Base-by-base conservation (phyloP, 2,113 vertebrate species). In the Tricholaema leucomelas region DNA sequence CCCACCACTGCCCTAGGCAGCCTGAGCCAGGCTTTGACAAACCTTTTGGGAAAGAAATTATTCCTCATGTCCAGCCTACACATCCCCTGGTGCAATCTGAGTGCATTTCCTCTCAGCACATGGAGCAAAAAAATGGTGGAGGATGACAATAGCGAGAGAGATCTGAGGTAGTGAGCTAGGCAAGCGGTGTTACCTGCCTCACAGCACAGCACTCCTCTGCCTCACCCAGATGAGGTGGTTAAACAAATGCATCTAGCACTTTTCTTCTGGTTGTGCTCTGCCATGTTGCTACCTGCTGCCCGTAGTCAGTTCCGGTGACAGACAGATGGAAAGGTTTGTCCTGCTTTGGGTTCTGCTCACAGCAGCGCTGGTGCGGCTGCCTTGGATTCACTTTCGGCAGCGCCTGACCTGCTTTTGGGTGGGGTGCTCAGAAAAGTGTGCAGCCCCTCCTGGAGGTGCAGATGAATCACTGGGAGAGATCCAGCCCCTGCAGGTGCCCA, bases 341-440 rank as follows among this genome's bases (percentile, higher is more conserved):
- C 1, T 58, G 27, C 58, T 44, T 15, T 58, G 48, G 5, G 77
- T 18, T 55, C 42, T 9, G 1, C 6, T 56, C 40, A 59, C 9
- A 18, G 9, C 7, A 7, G 42, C 27, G 50, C 3, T 2, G 0
- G 2, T 9, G 44, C 15, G 21, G 1, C 86, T 42, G 65, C 65
- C 18, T 56, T 48, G 52, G 21, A 4, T 6, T 74, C 2, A 0
- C 44, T 21, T 10, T 15, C 10, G 59, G 59, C 48, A 69, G 31
- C 2, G 0, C 74, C 28, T 16, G 64, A 24, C 10, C 48, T 50
- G 48, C 28, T 54, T 11, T 40, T 2, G 6, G 21, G 1, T 40
- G 33, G 42, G 2, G 5, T 19, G 30, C 46, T 74, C n/a, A 3
- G 27, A 17, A 38, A 20, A 5, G 15, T 25, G n/a, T 54, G 71